phyloP scores from a whole-genome alignment of 2,113 vertebrate species.

The Pelobates fuscus region DNA sequence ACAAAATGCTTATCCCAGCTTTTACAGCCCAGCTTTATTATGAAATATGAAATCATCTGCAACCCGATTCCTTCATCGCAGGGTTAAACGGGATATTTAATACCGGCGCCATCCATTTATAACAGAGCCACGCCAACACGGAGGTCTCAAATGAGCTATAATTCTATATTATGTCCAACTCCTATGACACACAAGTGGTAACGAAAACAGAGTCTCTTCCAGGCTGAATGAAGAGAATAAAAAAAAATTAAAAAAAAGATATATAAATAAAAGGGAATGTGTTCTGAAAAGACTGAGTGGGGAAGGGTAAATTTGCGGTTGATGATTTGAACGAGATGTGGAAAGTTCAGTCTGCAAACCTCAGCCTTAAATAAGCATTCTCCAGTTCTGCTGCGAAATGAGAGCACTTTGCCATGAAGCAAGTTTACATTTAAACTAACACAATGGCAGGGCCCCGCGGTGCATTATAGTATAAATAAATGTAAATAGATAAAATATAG shows the following conservation, averaged over 20 bases:
- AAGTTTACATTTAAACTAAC: too few relatives aligned
- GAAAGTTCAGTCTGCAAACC: neutral
- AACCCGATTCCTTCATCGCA: neutral
- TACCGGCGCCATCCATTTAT: conserved; percentile 13
- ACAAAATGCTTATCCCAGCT: too few relatives aligned
- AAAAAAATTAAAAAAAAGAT: too few relatives aligned
- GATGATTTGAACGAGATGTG: conserved; percentile 9
- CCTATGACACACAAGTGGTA: conserved; percentile 3
- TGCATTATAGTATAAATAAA: too few relatives aligned
- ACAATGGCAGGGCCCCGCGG: too few relatives aligned
- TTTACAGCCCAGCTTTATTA: too few relatives aligned
- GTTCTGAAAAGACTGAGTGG: neutral
- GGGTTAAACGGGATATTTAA: conserved; percentile 1
- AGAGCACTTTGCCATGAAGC: neutral
- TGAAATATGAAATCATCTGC: neutral
- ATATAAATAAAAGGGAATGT: too few relatives aligned
- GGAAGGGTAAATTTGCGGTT: conserved; percentile 15
- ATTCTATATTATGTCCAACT: conserved; percentile 16
- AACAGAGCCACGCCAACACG: neutral
- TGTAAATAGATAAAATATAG: too few relatives aligned
- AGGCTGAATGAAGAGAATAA: neutral
- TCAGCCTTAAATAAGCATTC: conserved; percentile 1
- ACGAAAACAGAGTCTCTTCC: conserved; percentile 17
- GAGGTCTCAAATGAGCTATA: conserved; percentile 10
- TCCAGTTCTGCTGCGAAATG: neutral